Evolutionary conservation across 2,113 vertebrate genomes (phyloP).

Genomic region (Ramphastos sulfuratus): DNA sequence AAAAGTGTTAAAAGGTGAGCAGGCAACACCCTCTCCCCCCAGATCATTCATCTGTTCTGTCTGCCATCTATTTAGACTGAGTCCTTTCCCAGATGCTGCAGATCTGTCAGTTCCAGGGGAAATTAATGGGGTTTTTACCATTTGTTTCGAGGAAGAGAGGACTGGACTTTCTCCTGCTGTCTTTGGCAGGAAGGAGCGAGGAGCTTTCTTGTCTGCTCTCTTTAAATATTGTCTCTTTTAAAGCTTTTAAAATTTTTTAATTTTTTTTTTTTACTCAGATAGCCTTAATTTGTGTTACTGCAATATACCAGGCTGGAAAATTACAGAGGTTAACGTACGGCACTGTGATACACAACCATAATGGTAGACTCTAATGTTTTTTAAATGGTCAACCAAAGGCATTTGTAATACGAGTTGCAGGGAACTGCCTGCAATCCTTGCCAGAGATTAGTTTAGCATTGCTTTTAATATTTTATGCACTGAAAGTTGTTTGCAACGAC

Average conservation of each 20-base stretch:
- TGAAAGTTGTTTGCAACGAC: conserved; percentile 32
- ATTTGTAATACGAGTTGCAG: conserved; percentile 25
- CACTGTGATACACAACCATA: conserved; percentile 25
- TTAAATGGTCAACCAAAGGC: conserved; percentile 58
- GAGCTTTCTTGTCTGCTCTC: conserved; percentile 24
- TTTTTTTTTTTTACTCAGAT: neutral
- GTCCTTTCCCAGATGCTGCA: neutral
- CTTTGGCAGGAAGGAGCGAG: conserved; percentile 33
- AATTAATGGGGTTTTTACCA: conserved; percentile 50
- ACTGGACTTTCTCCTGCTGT: conserved; percentile 57
- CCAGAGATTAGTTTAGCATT: conserved; percentile 44
- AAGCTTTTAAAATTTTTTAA: neutral
- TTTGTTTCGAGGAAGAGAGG: conserved; percentile 42
- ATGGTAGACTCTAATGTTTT: conserved; percentile 52
- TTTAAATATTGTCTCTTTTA: conserved; percentile 24
- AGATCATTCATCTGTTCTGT: conserved; percentile 20
- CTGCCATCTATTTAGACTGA: neutral
- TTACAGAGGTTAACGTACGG: conserved; percentile 30
- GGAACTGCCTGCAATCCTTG: conserved; percentile 38
- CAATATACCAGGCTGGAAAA: conserved; percentile 24
- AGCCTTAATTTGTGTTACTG: conserved; percentile 30
- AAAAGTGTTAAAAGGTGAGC: conserved; percentile 39
- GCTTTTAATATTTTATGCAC: conserved; percentile 60
- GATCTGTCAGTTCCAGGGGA: conserved; percentile 34
- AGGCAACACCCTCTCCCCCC: neutral